Conservation (phyloP, 2,113 vertebrate genomes). For the Tautogolabrus adspersus region DNA sequence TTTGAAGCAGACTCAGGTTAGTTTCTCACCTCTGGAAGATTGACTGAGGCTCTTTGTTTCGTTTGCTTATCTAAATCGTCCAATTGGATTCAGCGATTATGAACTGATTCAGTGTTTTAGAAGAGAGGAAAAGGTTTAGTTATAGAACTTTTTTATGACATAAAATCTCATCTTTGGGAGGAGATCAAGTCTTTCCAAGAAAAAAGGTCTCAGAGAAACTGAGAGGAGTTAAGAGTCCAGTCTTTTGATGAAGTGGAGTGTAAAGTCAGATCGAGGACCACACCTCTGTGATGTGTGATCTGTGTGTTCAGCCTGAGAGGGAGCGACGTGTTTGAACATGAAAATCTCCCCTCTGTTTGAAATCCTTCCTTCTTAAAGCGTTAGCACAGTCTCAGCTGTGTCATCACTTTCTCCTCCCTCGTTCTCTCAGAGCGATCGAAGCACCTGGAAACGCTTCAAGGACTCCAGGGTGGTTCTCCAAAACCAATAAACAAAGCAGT, state of each 20-base stretch:
- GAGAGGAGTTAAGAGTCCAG: not conserved
- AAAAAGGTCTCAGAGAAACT: not conserved
- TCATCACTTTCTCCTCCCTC: slow-evolving; percentile 64
- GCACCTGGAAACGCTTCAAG: slow-evolving; percentile 71
- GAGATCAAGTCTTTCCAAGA: not conserved
- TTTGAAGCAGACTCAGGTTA: too few species aligned
- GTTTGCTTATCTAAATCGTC: too few species aligned
- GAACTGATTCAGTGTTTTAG: too few species aligned
- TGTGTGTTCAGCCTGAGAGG: not conserved
- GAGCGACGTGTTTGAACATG: slow-evolving; percentile 6
- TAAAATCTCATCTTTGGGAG: not conserved
- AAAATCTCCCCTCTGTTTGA: slow-evolving; percentile 19
- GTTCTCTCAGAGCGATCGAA: slow-evolving; percentile 50
- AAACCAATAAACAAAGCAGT: slow-evolving; percentile 70
- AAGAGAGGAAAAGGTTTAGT: not conserved
- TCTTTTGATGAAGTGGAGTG: not conserved
- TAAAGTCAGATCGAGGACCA: not conserved
- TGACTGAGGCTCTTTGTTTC: too few species aligned
- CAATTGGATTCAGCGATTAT: too few species aligned
- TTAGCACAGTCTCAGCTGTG: slow-evolving; percentile 51
- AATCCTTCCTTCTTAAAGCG: slow-evolving; percentile 38
- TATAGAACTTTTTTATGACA: not conserved
- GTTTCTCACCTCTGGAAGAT: too few species aligned
- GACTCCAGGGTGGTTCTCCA: slow-evolving; percentile 68
- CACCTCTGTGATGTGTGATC: not conserved